phyloP scores from a whole-genome alignment of 2,113 vertebrate genomes.

The Stomatorhinus ivindoensis region DNA sequence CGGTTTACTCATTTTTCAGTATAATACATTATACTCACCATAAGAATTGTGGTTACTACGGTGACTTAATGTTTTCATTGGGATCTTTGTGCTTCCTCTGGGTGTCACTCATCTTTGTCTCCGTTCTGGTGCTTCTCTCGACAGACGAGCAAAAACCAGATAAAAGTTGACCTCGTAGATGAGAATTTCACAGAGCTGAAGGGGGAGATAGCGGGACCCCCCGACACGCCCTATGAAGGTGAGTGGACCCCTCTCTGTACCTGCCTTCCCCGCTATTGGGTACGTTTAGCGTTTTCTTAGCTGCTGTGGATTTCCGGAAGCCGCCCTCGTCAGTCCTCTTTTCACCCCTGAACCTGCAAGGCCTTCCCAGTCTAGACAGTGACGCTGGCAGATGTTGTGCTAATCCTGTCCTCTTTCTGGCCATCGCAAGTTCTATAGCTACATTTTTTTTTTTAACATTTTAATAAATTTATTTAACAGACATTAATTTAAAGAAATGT shows the following conservation, averaged over 20 bases:
- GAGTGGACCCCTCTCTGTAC: conserved; percentile 51
- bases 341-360: neutral
- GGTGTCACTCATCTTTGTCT: conserved; percentile 6
- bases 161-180: conserved; percentile 99
- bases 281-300: neutral
- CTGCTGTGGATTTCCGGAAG: neutral
- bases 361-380: neutral
- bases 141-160: conserved; percentile 99
- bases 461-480: neutral
- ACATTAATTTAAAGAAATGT: neutral
- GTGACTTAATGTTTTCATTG: conserved; percentile 17
- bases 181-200: conserved; percentile 99
- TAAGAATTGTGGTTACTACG: neutral
- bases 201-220: conserved; percentile 97
- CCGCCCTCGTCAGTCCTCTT: neutral
- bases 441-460: neutral
- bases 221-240: conserved; percentile 99
- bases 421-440: neutral
- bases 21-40: neutral
- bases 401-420: too few species aligned
- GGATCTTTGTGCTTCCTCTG: neutral
- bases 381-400: neutral
- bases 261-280: neutral
- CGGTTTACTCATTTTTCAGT: neutral
- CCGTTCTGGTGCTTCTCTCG: conserved; percentile 21